These are phyloP conservation scores for Pangasianodon hypophthalmus DNA, from an alignment of 2,113 vertebrate genomes.

Conservation along the genomic window DNA sequence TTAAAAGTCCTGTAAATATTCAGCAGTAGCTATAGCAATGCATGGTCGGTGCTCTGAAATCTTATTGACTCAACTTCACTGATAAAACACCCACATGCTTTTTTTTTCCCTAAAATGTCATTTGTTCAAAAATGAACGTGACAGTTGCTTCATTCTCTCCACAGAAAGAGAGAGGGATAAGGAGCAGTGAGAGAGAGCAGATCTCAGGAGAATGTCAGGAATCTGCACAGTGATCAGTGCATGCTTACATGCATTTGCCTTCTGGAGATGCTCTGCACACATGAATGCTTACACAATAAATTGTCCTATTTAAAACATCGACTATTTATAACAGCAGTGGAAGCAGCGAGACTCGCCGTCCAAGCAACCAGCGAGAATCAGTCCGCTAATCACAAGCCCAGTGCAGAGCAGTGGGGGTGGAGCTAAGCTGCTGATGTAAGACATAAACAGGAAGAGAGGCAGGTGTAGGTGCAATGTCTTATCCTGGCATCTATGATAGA, in stretches of 20 bases:
- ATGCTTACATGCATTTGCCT: slow-evolving; percentile 68
- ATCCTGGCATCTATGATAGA: slow-evolving; percentile 59
- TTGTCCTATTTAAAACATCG: slow-evolving; percentile 71
- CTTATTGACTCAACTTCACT: neutral
- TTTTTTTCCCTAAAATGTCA: no score
- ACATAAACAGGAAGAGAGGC: slow-evolving; percentile 24
- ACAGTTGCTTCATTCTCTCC: neutral
- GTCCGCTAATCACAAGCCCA: neutral
- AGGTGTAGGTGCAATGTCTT: slow-evolving; percentile 39
- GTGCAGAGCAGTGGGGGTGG: neutral
- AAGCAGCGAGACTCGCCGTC: slow-evolving; percentile 1
- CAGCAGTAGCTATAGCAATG: neutral
- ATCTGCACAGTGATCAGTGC: slow-evolving; percentile 68
- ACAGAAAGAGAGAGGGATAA: slow-evolving; percentile 2
- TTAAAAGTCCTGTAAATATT: neutral
- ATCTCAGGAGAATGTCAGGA: slow-evolving; percentile 65
- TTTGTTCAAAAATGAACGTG: neutral
- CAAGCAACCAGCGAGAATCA: neutral
- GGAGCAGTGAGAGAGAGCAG: slow-evolving; percentile 33
- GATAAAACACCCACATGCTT: neutral
- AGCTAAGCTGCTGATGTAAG: slow-evolving; percentile 31
- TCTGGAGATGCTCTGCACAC: slow-evolving; percentile 70
- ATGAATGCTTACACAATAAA: slow-evolving; percentile 72
- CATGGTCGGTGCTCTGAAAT: neutral
- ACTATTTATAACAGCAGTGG: slow-evolving; percentile 65